Evolutionary conservation across 2,888 invertebrate species (phyloP).

Genomic region (Drosophila neonasuta): DNA sequence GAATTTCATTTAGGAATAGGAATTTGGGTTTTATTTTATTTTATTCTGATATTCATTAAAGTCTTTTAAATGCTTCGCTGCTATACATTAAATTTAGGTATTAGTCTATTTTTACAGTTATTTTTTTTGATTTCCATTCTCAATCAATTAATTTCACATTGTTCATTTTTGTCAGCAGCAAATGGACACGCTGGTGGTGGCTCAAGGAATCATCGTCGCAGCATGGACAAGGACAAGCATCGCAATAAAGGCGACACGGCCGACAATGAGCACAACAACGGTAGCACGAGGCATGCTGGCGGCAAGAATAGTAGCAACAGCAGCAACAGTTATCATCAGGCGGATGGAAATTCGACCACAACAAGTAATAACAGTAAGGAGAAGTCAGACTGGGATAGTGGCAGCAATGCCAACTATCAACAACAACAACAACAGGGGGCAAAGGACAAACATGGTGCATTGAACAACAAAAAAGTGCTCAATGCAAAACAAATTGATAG

Average conservation of each 20-base stretch:
- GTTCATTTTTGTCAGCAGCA: slow-evolving; percentile 48
- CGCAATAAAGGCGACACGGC: slow-evolving; percentile 62
- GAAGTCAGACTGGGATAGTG: slow-evolving; percentile 76
- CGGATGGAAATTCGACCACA: slow-evolving; percentile 60
- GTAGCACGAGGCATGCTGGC: slow-evolving; percentile 56
- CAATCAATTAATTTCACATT: slow-evolving; percentile 4
- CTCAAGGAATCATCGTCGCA: slow-evolving; percentile 80
- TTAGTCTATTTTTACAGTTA: too few relatives aligned
- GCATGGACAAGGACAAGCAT: slow-evolving; percentile 81
- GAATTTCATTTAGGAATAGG: too few relatives aligned
- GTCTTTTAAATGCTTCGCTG: too few relatives aligned
- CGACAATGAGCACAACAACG: slow-evolving; percentile 64
- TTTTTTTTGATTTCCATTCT: too few relatives aligned
- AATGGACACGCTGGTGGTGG: slow-evolving; percentile 73
- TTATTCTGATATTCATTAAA: too few relatives aligned
- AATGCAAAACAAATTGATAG: slow-evolving; percentile 20
- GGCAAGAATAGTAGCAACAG: slow-evolving; percentile 53
- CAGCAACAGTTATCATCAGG: slow-evolving; percentile 69
- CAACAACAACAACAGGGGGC: slow-evolving; percentile 65
- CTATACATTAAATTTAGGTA: too few relatives aligned
- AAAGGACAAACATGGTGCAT: slow-evolving; percentile 74
- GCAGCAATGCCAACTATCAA: slow-evolving; percentile 66
- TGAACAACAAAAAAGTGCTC: slow-evolving; percentile 27
- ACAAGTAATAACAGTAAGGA: slow-evolving; percentile 74
- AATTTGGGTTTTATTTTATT: too few relatives aligned